Conservation (phyloP, 2,888 invertebrate genomes). For the Athetis lepigone region DNA sequence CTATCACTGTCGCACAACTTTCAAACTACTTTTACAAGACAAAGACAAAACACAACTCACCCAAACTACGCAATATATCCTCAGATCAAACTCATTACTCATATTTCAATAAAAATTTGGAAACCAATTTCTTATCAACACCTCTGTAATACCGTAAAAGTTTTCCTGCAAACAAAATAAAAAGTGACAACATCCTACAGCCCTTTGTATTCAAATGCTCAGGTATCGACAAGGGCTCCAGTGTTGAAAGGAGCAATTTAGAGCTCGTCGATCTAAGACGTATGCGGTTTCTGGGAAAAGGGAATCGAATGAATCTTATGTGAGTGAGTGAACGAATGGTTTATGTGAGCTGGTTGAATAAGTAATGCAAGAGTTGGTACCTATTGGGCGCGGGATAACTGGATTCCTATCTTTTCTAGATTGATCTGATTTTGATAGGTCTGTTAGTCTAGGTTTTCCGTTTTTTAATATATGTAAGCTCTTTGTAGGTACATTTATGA, state of each 20-base stretch:
- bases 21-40: too few relatives aligned
- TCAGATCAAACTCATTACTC: too few relatives aligned
- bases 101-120: too few relatives aligned
- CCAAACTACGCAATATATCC: too few relatives aligned
- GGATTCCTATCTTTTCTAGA: constrained; percentile 21
- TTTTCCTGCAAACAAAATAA: constrained; percentile 18
- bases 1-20: too few relatives aligned
- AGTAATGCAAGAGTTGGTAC: constrained; percentile 23
- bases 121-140: not conserved
- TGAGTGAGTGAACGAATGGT: constrained; percentile 24
- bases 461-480: too few relatives aligned
- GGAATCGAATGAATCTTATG: constrained; percentile 52
- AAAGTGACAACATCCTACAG: constrained; percentile 19
- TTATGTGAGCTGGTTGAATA: constrained; percentile 43
- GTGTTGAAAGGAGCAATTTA: constrained; percentile 57
- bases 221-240: constrained; percentile 48
- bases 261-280: constrained; percentile 51
- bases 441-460: not conserved
- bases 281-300: constrained; percentile 50
- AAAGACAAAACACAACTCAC: too few relatives aligned
- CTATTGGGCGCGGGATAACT: not conserved
- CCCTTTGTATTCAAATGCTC: constrained; percentile 44
- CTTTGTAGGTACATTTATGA: too few relatives aligned
- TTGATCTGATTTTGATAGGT: not conserved
- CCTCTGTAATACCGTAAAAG: not conserved